Base-by-base conservation (phyloP, 2,888 invertebrate genomes). In the Eustalomyia histrio region DNA sequence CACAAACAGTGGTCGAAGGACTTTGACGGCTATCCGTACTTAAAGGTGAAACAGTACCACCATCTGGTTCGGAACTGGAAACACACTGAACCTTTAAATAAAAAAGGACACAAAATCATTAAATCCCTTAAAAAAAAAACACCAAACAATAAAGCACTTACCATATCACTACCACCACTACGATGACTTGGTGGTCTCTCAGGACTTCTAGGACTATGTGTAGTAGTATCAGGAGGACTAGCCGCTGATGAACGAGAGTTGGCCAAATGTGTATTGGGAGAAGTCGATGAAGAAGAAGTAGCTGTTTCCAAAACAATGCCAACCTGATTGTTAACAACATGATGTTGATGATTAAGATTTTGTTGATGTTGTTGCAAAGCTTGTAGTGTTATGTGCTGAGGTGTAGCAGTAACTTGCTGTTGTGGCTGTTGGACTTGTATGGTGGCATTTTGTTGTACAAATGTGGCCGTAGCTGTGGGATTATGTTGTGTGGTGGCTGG, bases 151-250 rank as follows among this genome's bases (percentile, higher is more conserved):
- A 9, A 18, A 53, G n/a, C n/a, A 75, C 83, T 83, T 72, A 91
- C 91, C 91, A 91, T 91, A 85, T 91, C 91, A 85, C 90, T 90
- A 29, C 90, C 90, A 61, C 88, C 89, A 83, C 91, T 91, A 16
- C 89, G 88, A 83, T 90, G 89, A 73, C 90, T 90, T 10, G 89
- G 88, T 65, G 90, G 90, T 21, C 90, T 84, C 75, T 90, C 91
- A 5, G 94, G 92, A 73, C 94, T 95, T 76, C 94, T 91, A 14
- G 96, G 96, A 90, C 96, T 96, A 87, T 95, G 95, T 0, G 96
- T 96, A 0, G 96, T 96, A 0, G 96, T 96, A 86, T 96, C 96
- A 0, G 96, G 96, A 7, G 96, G 96, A 88, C 94, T 94, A 21
- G 93, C 93, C 4, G 92, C 91, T 16, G 87, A 85, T 33, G 86